Percentiles rank a stretch among this genome's conserved stretches.
These are phyloP conservation scores for Chrysodeixis includens DNA, from an alignment of 2,888 invertebrate species.

Conservation along the genomic window DNA sequence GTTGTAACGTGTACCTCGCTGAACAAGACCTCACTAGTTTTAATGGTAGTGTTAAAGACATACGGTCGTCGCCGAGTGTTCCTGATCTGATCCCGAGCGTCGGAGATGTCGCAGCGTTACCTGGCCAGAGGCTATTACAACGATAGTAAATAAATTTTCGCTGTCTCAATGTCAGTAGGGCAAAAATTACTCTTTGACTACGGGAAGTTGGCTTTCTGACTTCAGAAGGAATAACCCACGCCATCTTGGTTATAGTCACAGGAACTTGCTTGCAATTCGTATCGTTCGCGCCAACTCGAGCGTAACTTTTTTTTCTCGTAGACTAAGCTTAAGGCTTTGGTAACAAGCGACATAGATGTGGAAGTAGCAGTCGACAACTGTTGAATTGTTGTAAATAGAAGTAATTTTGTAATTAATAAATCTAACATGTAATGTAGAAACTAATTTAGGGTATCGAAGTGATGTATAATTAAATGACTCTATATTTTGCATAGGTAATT, in stretches of 20 bases:
- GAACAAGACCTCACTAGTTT: slow-evolving; percentile 79
- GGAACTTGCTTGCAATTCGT: no score
- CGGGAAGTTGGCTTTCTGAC: no score
- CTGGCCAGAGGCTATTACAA: background rate
- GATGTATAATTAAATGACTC: slow-evolving; percentile 41
- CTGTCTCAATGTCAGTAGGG: no score
- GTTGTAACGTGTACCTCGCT: slow-evolving; percentile 78
- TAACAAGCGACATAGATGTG: slow-evolving; percentile 9
- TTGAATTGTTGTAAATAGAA: slow-evolving; percentile 63
- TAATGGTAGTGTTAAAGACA: slow-evolving; percentile 64
- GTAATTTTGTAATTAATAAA: slow-evolving; percentile 66
- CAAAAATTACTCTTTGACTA: no score
- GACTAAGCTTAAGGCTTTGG: slow-evolving; percentile 13
- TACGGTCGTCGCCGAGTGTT: slow-evolving; percentile 33
- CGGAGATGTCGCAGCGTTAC: slow-evolving; percentile 8
- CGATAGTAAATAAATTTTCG: no score
- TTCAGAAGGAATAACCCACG: no score
- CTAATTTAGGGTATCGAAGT: slow-evolving; percentile 62
- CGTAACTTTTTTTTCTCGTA: slow-evolving; percentile 1
- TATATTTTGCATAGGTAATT: slow-evolving; percentile 56
- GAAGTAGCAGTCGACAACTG: slow-evolving; percentile 43
- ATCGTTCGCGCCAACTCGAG: background rate
- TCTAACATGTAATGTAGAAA: slow-evolving; percentile 63
- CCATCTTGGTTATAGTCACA: no score
- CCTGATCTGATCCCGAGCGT: slow-evolving; percentile 27